Conservation (phyloP, 1,140 invertebrate species). For the Caerostris extrusa region DNA sequence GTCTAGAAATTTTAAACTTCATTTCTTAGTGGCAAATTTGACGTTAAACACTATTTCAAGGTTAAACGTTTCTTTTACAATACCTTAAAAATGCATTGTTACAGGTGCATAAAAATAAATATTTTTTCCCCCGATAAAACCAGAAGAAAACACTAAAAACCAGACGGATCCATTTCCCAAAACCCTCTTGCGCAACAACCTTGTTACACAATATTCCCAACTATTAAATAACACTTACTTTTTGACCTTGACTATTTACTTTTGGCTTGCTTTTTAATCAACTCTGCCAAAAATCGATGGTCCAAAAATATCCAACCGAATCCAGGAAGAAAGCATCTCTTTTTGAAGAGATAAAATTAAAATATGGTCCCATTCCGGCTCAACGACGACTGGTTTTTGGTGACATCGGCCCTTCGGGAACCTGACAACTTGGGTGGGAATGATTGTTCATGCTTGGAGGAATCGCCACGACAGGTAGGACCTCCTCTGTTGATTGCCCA, state of each 20-base stretch:
- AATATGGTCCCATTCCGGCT: slow-evolving; percentile 27
- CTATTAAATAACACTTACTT: background rate
- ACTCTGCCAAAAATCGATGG: background rate
- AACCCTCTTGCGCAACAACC: background rate
- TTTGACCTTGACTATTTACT: background rate
- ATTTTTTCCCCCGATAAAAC: background rate
- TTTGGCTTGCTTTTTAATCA: background rate
- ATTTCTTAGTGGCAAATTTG: background rate
- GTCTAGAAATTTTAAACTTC: background rate
- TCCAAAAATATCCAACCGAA: background rate
- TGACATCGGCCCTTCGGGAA: slow-evolving; percentile 34
- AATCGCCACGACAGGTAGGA: slow-evolving; percentile 26
- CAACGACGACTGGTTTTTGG: slow-evolving; percentile 37
- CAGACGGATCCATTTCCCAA: background rate
- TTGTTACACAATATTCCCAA: background rate
- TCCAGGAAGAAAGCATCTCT: background rate
- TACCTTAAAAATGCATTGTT: background rate
- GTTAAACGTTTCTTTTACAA: background rate
- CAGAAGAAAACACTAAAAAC: background rate
- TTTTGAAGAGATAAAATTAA: background rate
- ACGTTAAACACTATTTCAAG: background rate
- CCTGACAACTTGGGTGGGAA: slow-evolving; percentile 64
- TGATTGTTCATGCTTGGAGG: slow-evolving; percentile 37
- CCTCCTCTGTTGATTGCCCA: slow-evolving; percentile 60
- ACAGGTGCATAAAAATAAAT: background rate